Evolutionary conservation across 1,140 invertebrate genomes (phyloP).

Genomic region (Lithobius niger): DNA sequence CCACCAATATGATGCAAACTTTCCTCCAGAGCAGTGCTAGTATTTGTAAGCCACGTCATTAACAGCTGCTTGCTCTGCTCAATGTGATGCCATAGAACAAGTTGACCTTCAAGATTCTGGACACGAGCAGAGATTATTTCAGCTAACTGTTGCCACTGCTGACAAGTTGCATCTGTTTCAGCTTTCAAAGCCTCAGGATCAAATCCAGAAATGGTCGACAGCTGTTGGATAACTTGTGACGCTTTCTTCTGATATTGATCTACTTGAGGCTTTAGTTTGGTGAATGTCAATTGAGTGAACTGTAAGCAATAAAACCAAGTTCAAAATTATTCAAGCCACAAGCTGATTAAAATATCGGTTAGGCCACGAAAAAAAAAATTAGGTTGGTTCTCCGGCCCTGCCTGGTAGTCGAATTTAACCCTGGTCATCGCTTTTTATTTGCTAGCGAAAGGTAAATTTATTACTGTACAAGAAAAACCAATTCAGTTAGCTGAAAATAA

Average conservation of each 20-base stretch:
- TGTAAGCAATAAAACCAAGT: too few species aligned
- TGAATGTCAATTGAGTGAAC: background rate
- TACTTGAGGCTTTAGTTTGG: constrained; percentile 2
- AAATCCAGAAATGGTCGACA: constrained; percentile 58
- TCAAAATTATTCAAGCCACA: too few species aligned
- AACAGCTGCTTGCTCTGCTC: constrained; percentile 70
- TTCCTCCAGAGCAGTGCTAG: constrained; percentile 54
- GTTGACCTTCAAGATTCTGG: constrained; percentile 69
- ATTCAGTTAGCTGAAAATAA: too few species aligned
- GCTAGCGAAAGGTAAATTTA: too few species aligned
- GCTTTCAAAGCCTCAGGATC: constrained; percentile 36
- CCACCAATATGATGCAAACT: background rate
- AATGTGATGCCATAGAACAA: constrained; percentile 82
- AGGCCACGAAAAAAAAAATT: too few species aligned
- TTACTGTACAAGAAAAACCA: too few species aligned
- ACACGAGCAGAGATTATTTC: constrained; percentile 51
- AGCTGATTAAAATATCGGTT: too few species aligned
- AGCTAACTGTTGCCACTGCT: constrained; percentile 58
- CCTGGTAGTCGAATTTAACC: too few species aligned
- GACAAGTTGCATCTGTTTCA: constrained; percentile 30
- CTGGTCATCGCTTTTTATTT: too few species aligned
- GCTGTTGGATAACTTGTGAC: constrained; percentile 51
- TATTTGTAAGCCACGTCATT: constrained; percentile 66
- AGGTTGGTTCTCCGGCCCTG: too few species aligned
- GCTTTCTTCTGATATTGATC: constrained; percentile 33